Percentiles rank a stretch among this genome's conserved stretches.
These are phyloP conservation scores for Agelaius phoeniceus DNA, from an alignment of 2,113 vertebrate genomes.

Conservation along the genomic window DNA sequence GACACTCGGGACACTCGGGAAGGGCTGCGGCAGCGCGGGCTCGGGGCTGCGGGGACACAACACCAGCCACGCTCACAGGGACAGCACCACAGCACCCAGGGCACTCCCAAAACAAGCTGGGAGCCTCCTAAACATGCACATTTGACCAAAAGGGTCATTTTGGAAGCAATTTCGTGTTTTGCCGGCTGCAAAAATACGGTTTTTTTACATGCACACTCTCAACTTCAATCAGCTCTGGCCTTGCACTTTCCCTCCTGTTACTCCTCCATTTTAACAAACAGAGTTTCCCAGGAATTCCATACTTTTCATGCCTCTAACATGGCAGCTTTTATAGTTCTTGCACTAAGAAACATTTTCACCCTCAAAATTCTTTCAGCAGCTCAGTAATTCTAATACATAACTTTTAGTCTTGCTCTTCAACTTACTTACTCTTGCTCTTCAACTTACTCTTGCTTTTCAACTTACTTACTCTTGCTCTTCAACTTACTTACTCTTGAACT, in stretches of 20 bases:
- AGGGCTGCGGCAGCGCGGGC: neutral
- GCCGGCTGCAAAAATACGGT: accelerated
- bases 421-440: too few relatives aligned
- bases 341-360: accelerated
- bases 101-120: neutral
- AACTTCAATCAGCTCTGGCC: accelerated
- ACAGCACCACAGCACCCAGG: accelerated
- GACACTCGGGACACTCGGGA: neutral
- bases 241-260: neutral
- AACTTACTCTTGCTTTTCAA: neutral
- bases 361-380: neutral
- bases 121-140: accelerated
- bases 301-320: accelerated
- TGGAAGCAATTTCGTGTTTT: neutral
- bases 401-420: neutral
- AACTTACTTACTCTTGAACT: neutral
- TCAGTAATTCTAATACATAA: accelerated
- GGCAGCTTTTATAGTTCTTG: neutral
- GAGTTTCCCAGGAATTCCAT: neutral
- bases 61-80: neutral
- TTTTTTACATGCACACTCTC: neutral
- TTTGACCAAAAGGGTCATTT: accelerated
- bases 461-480: neutral
- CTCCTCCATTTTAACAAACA: accelerated
- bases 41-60: neutral